phyloP scores from a whole-genome alignment of 2,113 vertebrate species.

The Abramis brama region DNA sequence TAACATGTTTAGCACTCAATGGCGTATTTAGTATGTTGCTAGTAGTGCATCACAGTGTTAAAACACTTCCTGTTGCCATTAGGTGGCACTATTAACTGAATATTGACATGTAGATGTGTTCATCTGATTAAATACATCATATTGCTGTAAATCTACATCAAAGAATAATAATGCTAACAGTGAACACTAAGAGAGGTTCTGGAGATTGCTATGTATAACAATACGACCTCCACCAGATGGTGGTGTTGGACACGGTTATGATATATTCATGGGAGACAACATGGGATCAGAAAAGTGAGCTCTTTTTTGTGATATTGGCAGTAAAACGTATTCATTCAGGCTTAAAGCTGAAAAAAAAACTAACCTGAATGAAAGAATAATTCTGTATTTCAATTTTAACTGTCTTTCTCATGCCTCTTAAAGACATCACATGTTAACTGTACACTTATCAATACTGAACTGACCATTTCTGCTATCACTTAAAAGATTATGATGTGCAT shows the following conservation, averaged over 20 bases:
- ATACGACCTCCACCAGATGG: constrained; percentile 14
- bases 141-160: neutral
- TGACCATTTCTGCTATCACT: neutral
- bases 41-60: too few relatives aligned
- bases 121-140: too few relatives aligned
- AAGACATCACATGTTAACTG: neutral
- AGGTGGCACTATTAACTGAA: too few relatives aligned
- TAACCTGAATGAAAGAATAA: neutral
- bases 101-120: too few relatives aligned
- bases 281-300: neutral
- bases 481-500: neutral
- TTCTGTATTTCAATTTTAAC: neutral
- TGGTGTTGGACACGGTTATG: neutral
- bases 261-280: neutral
- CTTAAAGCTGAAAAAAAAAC: neutral
- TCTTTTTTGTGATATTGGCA: neutral
- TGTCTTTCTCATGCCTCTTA: neutral
- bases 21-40: too few relatives aligned
- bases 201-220: neutral
- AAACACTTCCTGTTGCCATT: too few relatives aligned
- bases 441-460: neutral
- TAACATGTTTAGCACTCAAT: too few relatives aligned
- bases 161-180: neutral
- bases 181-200: neutral
- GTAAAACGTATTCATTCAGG: neutral